Percentiles rank a stretch among this genome's conserved stretches.
phyloP scores from a whole-genome alignment of 2,113 vertebrate genomes.

The Aegotheles bennettii region DNA sequence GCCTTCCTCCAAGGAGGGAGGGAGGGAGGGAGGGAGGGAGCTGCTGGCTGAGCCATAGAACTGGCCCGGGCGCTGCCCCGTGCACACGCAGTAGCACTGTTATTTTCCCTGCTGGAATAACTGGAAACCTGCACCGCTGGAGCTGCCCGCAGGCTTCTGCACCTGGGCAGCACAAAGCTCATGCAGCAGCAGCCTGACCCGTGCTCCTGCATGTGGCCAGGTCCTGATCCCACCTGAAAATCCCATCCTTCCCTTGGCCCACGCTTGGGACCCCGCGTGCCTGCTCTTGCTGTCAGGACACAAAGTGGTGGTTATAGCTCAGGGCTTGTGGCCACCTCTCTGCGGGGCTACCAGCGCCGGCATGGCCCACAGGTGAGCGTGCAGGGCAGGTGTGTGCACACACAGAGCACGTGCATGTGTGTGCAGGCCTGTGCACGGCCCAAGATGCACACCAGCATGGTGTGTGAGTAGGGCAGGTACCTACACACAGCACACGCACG shows the following conservation, averaged over 20 bases:
- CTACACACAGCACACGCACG: no score
- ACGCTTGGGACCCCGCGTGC: background rate
- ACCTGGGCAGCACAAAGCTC: background rate
- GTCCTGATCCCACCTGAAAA: background rate
- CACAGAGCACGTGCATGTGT: no score
- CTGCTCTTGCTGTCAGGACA: background rate
- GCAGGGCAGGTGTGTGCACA: no score
- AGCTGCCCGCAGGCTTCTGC: background rate
- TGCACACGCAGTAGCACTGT: no score
- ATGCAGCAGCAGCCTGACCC: background rate
- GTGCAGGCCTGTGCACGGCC: no score
- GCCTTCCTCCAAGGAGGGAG: background rate
- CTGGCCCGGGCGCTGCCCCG: no score
- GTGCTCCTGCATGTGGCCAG: accelerated
- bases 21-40: no score
- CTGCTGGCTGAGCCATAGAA: no score
- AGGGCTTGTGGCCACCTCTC: background rate
- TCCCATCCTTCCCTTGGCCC: background rate
- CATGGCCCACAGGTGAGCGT: no score
- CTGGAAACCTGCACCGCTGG: background rate
- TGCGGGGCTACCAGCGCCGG: background rate
- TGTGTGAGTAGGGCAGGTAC: no score
- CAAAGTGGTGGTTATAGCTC: background rate
- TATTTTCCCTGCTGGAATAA: background rate
- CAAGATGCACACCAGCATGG: no score